Conservation (phyloP, 2,797 vertebrate genomes). For the Synaphobranchus kaupii region DNA sequence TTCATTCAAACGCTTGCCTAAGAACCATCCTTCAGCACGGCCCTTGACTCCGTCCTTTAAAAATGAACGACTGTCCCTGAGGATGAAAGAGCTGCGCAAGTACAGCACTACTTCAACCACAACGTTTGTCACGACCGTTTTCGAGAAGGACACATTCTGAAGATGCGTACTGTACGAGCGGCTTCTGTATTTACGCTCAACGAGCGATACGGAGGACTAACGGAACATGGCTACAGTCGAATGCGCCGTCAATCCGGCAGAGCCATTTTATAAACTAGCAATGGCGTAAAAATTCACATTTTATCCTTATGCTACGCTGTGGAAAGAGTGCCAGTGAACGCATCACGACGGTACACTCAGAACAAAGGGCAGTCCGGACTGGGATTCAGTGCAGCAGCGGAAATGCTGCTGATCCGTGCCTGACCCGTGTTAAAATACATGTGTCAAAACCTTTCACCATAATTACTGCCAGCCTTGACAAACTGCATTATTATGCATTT, state of each 20-base stretch:
- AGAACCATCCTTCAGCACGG: background rate
- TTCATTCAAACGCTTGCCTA: background rate
- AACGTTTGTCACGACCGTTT: background rate
- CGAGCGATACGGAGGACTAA: background rate
- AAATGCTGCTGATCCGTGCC: too few species aligned
- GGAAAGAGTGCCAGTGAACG: too few species aligned
- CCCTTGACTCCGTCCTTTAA: background rate
- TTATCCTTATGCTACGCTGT: background rate
- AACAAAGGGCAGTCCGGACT: too few species aligned
- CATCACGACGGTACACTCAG: too few species aligned
- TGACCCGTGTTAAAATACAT: too few species aligned
- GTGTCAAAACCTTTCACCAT: too few species aligned
- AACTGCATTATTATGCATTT: background rate
- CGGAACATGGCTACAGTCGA: background rate
- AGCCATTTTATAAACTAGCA: background rate
- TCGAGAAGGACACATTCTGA: background rate
- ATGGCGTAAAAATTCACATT: background rate
- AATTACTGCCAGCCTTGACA: too few species aligned
- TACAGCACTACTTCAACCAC: background rate
- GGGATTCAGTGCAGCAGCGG: too few species aligned
- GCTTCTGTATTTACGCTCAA: background rate
- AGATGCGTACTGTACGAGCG: background rate
- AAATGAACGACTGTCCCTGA: background rate
- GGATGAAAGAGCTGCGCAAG: background rate
- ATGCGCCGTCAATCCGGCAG: background rate